Base-by-base conservation (phyloP, 1,140 invertebrate genomes). In the Philotrypesis tridentata region DNA sequence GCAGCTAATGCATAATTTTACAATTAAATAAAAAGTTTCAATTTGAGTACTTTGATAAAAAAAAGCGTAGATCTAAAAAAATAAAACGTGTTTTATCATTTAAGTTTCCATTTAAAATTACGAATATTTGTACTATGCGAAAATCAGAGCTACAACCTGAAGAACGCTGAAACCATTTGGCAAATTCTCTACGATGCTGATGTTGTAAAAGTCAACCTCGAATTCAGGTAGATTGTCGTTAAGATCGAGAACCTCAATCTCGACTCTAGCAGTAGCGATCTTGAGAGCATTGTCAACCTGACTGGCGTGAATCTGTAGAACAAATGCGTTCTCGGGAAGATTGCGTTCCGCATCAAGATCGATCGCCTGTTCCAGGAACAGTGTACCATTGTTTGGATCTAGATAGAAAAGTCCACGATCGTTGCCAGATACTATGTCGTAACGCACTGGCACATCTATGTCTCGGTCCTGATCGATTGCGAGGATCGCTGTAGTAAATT, bases 181-280 rank as follows among this genome's bases (percentile, higher is more conserved):
- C 43, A 97, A 91, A 89, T 98, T 97, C 88, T 98, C 97, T 67
- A 97, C 96, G 72, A 98, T 97, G 83, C 96, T 97, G 60, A 98
- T 97, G 84, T 97, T 97, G 87, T 97, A 97, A 84, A 96, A 94
- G 85, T 97, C 96, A 0, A 96, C 95, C 89, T 97, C 96, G 82
- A 98, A 98, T 83, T 96, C 94, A 0, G 96, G 96, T 23, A 96
- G 89, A 89, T 97, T 97, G 87, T 97, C 96, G 86, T 97, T 97
- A 0, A 97, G 87, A 87, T 97, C 96, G 12, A 96, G 86, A 0
- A 97, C 91, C 88, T 96, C 95, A 0, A 97, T 91, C 88, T 97
- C 96, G 0, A 97, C 93, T 81, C 95, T 91, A 0, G 96, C 95
- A 0, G 94, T 89, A 0, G 95, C 94, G 43, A 94, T 94, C 86